Base-by-base conservation (phyloP, 2,888 invertebrate genomes). In the Drosophila fulvimacula region DNA sequence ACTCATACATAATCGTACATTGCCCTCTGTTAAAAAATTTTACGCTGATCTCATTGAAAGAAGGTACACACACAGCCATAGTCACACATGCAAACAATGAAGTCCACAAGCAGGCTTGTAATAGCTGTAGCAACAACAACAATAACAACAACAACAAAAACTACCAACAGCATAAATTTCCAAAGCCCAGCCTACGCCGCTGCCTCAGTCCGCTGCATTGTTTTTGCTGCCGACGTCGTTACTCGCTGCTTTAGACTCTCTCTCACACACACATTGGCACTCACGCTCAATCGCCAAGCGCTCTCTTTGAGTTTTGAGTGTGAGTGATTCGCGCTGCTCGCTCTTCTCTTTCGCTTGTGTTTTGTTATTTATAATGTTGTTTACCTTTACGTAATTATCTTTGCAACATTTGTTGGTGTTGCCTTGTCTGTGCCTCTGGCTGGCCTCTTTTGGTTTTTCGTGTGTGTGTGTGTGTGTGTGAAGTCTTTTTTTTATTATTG, bases 381-480 rank as follows among this genome's bases (percentile, higher is more conserved):
- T 86, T 89, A 89, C 89, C 82, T 89, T 86, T 86, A 86, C 82
- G 86, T 89, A 86, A 89, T 89, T 85, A 87, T 84, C 77, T 84
- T 77, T 82, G 80, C 69, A 84, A 84, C 85, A 81, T 75, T 85
- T 72, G 67, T 76, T 68, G 69, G 41, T 70, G 57, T 57, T 75
- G 46, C 38, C 41, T 59, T 68, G 64, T 66, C 53, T 62, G 58
- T 48, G 46, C 34, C 55, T 59, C 51, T 67, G 49, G 48, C 60
- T 34, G 65, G 46, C 61, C 58, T 69, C 52, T 71, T 55, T 55
- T 60, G 57, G 7, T 30, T 19, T 10, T 56, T 48, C 57, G 41
- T 66, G 55, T 64, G 27, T 7, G 6, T 30, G 24, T 6, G 6
- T 57, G 46, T 67, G 55, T 53, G 24, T 39, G 61, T 36, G 32